A percentile compares a stretch with the other conserved stretches of the same genome.
Conservation (phyloP, 64 coral and sea anemone genomes). For the Pocillopora damicornis region DNA sequence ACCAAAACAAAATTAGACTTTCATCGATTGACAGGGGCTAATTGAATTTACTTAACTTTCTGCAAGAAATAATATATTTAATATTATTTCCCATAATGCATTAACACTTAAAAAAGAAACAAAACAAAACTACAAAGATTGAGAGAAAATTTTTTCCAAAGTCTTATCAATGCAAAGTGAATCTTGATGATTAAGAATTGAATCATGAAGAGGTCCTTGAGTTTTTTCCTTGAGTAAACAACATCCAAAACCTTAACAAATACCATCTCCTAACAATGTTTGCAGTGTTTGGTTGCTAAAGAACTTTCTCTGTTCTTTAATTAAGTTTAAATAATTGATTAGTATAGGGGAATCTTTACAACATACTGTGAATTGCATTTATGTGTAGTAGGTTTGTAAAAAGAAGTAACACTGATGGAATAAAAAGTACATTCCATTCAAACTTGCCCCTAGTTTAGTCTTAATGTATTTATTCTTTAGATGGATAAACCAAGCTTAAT, state of each 20-base stretch:
- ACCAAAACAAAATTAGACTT: not conserved
- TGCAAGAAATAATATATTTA: not conserved
- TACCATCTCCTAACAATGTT: not conserved
- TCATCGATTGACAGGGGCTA: not conserved
- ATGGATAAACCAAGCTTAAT: not conserved
- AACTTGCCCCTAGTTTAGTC: no score
- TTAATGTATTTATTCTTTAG: not conserved
- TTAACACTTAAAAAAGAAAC: no score
- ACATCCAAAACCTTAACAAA: constrained; percentile 14
- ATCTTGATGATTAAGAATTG: not conserved
- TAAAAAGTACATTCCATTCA: not conserved
- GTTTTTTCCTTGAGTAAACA: constrained; percentile 9
- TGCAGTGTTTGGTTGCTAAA: constrained; percentile 58
- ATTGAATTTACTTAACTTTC: not conserved
- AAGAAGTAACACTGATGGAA: not conserved
- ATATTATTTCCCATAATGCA: not conserved
- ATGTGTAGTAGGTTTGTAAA: not conserved
- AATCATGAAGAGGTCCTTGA: not conserved
- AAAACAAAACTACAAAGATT: no score
- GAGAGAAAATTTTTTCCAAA: no score
- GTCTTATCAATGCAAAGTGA: no score
- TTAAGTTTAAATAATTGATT: constrained; percentile 50
- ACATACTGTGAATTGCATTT: not conserved
- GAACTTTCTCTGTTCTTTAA: constrained; percentile 6
- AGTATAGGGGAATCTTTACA: not conserved